These are phyloP conservation scores for Scaptomyza parva DNA, from an alignment of 2,888 invertebrate genomes.

Conservation along the genomic window DNA sequence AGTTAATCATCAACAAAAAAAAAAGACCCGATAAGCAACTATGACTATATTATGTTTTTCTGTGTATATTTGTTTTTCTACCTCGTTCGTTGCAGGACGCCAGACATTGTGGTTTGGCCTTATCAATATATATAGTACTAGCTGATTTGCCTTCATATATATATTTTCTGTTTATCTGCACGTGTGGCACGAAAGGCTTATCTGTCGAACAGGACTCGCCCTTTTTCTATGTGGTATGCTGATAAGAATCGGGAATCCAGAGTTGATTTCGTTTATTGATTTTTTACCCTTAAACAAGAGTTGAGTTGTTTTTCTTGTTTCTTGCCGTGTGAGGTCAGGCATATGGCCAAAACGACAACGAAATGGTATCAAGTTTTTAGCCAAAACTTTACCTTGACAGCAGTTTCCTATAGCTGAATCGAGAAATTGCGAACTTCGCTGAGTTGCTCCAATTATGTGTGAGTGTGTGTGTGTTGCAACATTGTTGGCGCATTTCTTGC, in stretches of 20 bases:
- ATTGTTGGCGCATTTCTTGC: conserved; percentile 70
- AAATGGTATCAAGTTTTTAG: conserved; percentile 7
- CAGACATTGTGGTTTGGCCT: conserved; percentile 23
- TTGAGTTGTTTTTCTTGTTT: conserved; percentile 19
- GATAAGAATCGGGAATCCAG: conserved; percentile 47
- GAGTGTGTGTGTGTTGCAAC: conserved; percentile 70
- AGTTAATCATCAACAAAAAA: no score
- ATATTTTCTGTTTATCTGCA: conserved; percentile 47
- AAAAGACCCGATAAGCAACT: conserved; percentile 51
- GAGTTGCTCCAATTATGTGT: conserved; percentile 70
- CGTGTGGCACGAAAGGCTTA: no score
- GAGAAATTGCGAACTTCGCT: conserved; percentile 39
- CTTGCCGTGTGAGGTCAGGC: conserved; percentile 41
- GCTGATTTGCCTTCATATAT: conserved; percentile 64
- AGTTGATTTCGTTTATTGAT: conserved; percentile 19
- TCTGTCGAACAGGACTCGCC: conserved; percentile 64
- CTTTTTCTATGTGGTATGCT: conserved; percentile 32
- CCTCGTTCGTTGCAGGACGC: conserved; percentile 60
- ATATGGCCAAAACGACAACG: conserved; percentile 43
- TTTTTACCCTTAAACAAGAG: not conserved
- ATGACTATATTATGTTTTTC: conserved; percentile 12
- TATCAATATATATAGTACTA: no score
- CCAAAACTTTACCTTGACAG: conserved; percentile 62
- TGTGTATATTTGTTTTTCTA: conserved; percentile 15
- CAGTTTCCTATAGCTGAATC: conserved; percentile 57